These are phyloP conservation scores for Drosophila falleni DNA, from an alignment of 2,888 invertebrate genomes.

Conservation along the genomic window DNA sequence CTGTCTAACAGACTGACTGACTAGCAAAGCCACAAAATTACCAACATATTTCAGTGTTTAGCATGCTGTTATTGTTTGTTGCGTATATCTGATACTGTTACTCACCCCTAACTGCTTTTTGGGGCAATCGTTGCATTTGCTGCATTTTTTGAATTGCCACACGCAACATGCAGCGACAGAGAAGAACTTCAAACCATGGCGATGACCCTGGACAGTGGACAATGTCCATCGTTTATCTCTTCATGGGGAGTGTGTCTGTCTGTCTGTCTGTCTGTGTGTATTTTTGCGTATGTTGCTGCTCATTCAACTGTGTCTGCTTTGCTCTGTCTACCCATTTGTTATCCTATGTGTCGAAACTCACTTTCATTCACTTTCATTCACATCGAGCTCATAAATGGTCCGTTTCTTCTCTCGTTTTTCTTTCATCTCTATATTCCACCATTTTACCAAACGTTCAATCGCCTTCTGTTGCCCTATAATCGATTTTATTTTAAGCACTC, in stretches of 20 bases:
- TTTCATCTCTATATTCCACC: not conserved
- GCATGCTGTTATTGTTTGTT: slow-evolving; percentile 26
- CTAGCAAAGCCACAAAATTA: slow-evolving; percentile 22
- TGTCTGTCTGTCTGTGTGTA: slow-evolving; percentile 13
- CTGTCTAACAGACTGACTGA: not conserved
- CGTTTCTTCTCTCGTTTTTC: not conserved
- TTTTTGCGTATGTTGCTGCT: slow-evolving; percentile 5
- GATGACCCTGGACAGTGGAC: slow-evolving; percentile 22
- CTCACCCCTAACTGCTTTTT: slow-evolving; percentile 23
- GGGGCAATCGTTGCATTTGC: slow-evolving; percentile 21
- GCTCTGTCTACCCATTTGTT: slow-evolving; percentile 17
- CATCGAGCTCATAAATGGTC: slow-evolving; percentile 51
- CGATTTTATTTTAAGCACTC: not conserved
- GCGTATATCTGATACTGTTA: slow-evolving; percentile 19
- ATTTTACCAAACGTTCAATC: slow-evolving; percentile 5
- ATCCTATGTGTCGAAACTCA: slow-evolving; percentile 38
- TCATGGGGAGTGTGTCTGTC: not conserved
- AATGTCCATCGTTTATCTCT: slow-evolving; percentile 37
- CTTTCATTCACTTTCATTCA: slow-evolving; percentile 59
- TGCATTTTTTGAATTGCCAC: slow-evolving; percentile 48
- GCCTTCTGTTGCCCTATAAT: slow-evolving; percentile 7
- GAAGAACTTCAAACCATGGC: slow-evolving; percentile 2
- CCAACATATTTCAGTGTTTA: slow-evolving; percentile 38
- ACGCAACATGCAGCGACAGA: slow-evolving; percentile 30
- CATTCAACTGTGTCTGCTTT: slow-evolving; percentile 8